Evolutionary conservation across 2,888 invertebrate species (phyloP), one percentile per base, ranked within the genome.

Genomic region (Fissipunctia ypsillon): DNA sequence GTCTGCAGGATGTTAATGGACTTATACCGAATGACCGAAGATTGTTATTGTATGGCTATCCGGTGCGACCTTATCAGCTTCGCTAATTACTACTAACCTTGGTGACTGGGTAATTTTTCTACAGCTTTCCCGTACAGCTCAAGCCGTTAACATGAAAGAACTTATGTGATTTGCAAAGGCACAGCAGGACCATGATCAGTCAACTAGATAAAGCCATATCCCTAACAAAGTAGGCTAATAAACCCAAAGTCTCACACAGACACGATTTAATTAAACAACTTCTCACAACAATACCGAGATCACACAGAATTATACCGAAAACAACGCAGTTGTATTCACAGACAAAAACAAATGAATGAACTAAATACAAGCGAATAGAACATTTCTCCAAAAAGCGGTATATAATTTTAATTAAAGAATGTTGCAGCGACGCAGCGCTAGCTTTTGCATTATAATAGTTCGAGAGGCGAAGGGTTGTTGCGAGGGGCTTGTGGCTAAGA

Each of bases 331-430:
- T 83, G 41, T 82, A 41, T 45, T 57, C 52, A 43, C 61, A 56
- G 73, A 82, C 59, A 69, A 83, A 78, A 80, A 80, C 83, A 79
- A 73, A 83, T 73, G 78, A 63, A 61, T 19, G 45, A 57, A 77
- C 70, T 77, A 69, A 65, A 69, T 76, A 68, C 38, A 52, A 63
- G 31, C 45, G 6, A 66, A 73, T 41, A 57, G 35, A 78, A 69
- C 65, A 65, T 73, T 69, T 79, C 83, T 79, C 83, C 67, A 72
- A 79, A 79, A 83, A 80, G 35, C 65, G 41, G 60, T 65, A 73
- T 73, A 69, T 80, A 83, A 80, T 80, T 80, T 80, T 80, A 83
- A 83, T 83, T 73, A 83, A 69, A 80, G 83, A 80, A 83, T 69
- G 80, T 66, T 35, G 61, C 65, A 73, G 35, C 52, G 56, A 68